These are phyloP conservation scores for Cirrhinus mrigala DNA, from an alignment of 2,797 vertebrate genomes.

Conservation along the genomic window DNA sequence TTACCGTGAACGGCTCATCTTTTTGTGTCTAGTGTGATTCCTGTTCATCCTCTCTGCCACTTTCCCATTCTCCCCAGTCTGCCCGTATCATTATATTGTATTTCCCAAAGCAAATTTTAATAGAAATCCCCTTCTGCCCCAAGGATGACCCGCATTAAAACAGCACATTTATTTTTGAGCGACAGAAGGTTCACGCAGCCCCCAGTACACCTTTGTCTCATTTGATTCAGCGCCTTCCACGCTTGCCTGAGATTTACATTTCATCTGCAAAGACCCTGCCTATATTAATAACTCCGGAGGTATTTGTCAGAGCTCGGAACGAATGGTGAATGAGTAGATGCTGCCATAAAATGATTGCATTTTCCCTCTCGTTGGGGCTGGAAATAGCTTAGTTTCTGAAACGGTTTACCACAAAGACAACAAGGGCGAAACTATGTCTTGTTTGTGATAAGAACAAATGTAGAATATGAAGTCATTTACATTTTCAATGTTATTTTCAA, in stretches of 20 bases:
- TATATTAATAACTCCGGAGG: conserved; percentile 74
- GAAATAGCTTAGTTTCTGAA: conserved; percentile 32
- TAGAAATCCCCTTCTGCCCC: conserved; percentile 53
- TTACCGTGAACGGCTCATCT: conserved; percentile 51
- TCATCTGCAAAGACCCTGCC: conserved; percentile 59
- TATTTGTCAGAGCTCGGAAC: conserved; percentile 68
- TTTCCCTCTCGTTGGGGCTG: conserved; percentile 29
- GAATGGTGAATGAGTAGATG: conserved; percentile 59
- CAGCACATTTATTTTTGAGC: conserved; percentile 47
- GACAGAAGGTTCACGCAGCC: conserved; percentile 32
- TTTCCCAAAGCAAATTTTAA: conserved; percentile 55
- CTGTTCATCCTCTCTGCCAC: conserved; percentile 17
- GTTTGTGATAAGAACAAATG: conserved; percentile 43
- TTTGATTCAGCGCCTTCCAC: conserved; percentile 40
- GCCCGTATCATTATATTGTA: conserved; percentile 53
- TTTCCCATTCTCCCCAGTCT: conserved; percentile 25
- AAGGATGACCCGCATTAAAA: conserved; percentile 56
- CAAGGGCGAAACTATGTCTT: conserved; percentile 10
- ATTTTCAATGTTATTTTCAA: conserved; percentile 46
- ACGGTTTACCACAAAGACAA: conserved; percentile 33
- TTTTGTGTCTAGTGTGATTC: conserved; percentile 47
- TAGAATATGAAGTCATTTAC: conserved; percentile 22
- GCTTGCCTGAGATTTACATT: conserved; percentile 65
- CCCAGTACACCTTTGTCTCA: conserved; percentile 37
- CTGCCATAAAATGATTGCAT: conserved; percentile 62